Percentiles rank a stretch among this genome's conserved stretches.
phyloP scores from a whole-genome alignment of 1,140 invertebrate genomes.

The Sminthurinus signatus region DNA sequence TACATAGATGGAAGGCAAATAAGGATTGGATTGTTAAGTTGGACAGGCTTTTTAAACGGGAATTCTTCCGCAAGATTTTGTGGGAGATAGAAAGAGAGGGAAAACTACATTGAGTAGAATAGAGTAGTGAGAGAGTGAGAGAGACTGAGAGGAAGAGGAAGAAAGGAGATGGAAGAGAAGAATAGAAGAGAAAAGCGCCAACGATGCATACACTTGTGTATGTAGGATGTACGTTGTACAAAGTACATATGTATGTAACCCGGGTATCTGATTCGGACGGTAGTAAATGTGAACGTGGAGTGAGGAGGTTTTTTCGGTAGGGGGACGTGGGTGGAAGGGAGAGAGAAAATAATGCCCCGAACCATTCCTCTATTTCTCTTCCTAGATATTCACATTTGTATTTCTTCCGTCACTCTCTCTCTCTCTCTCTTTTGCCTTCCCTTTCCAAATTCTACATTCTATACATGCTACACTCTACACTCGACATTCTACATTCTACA shows the following conservation, averaged over 20 bases:
- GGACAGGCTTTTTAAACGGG: neutral
- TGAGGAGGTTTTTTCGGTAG: too few species aligned
- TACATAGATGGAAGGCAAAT: constrained; percentile 3
- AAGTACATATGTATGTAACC: too few species aligned
- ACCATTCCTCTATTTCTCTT: too few species aligned
- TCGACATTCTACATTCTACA: neutral
- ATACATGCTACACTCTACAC: too few species aligned
- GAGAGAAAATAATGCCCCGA: too few species aligned
- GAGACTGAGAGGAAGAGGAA: neutral
- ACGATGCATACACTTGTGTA: too few species aligned
- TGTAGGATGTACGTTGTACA: too few species aligned
- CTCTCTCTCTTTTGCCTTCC: too few species aligned
- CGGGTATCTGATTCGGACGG: neutral
- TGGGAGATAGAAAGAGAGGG: neutral
- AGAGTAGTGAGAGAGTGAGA: constrained; percentile 1
- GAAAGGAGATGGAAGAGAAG: neutral
- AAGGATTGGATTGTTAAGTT: constrained; percentile 7
- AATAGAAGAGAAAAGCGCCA: constrained; percentile 4
- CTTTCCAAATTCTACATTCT: too few species aligned
- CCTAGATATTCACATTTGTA: too few species aligned
- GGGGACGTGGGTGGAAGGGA: neutral
- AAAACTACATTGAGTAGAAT: neutral
- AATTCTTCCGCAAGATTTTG: constrained; percentile 6
- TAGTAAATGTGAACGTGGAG: neutral
- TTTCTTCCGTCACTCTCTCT: too few species aligned